These are phyloP conservation scores for Baronia brevicornis DNA, from an alignment of 2,888 invertebrate genomes.

Conservation along the genomic window DNA sequence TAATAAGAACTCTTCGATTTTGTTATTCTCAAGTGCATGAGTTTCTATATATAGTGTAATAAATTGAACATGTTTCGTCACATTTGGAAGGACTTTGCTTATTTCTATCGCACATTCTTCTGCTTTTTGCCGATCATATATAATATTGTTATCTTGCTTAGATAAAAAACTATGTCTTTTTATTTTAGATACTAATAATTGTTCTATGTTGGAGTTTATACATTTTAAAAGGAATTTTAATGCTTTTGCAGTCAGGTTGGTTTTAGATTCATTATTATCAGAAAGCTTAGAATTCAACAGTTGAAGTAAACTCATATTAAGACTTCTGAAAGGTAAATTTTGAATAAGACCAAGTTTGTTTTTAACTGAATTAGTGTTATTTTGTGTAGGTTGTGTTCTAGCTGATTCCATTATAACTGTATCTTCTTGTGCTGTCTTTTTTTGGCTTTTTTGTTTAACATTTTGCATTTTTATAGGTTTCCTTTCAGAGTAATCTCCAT, in stretches of 20 bases:
- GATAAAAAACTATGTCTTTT: conserved; percentile 52
- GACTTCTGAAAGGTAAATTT: conserved; percentile 43
- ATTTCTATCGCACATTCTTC: conserved; percentile 46
- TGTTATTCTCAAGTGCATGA: conserved; percentile 26
- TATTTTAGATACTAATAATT: conserved; percentile 48
- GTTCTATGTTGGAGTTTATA: conserved; percentile 42
- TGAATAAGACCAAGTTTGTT: conserved; percentile 36
- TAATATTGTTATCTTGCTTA: conserved; percentile 35
- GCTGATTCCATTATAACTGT: conserved; percentile 46
- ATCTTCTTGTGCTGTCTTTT: conserved; percentile 41
- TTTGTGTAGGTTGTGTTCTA: conserved; percentile 50
- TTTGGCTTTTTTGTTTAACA: conserved; percentile 35
- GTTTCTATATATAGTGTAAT: conserved; percentile 41
- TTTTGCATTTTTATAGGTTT: conserved; percentile 28
- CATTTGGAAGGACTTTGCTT: conserved; percentile 43
- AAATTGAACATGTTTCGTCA: conserved; percentile 43
- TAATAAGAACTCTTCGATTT: conserved; percentile 34
- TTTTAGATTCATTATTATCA: conserved; percentile 31
- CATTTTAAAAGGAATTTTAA: conserved; percentile 48
- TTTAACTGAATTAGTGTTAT: conserved; percentile 33
- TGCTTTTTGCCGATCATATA: conserved; percentile 47
- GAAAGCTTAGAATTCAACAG: conserved; percentile 45
- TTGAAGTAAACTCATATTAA: conserved; percentile 46
- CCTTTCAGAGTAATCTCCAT: conserved; percentile 33
- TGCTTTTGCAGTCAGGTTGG: conserved; percentile 40